Conservation (phyloP, 2,888 invertebrate species). For the Galerucella nymphaeae region DNA sequence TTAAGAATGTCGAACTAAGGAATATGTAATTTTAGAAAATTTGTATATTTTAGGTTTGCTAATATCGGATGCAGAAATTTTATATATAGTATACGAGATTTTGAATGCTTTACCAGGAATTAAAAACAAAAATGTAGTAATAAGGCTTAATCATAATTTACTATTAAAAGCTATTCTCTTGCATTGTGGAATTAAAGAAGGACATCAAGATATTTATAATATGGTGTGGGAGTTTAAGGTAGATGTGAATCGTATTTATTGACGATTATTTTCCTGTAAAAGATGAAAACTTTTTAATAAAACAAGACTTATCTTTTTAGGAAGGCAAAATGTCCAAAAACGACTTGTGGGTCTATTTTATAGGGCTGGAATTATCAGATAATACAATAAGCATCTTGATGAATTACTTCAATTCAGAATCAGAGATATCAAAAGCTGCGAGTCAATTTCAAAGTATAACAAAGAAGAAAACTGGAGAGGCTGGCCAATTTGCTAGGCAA, state of each 20-base stretch:
- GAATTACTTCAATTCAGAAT: slow-evolving; percentile 76
- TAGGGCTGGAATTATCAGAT: slow-evolving; percentile 75
- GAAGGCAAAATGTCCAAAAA: slow-evolving; percentile 74
- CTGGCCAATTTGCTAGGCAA: slow-evolving; percentile 73
- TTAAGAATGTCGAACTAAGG: too few relatives aligned
- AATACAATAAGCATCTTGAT: slow-evolving; percentile 73
- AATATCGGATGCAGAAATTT: slow-evolving; percentile 86
- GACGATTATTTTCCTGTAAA: background rate
- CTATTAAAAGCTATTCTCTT: slow-evolving; percentile 80
- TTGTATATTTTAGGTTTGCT: slow-evolving; percentile 69
- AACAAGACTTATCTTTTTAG: slow-evolving; percentile 59
- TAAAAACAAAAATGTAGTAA: slow-evolving; percentile 73
- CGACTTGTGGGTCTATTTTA: slow-evolving; percentile 77
- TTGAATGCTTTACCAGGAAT: slow-evolving; percentile 75
- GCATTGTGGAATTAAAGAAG: slow-evolving; percentile 82
- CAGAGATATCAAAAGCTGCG: slow-evolving; percentile 70
- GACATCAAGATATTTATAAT: slow-evolving; percentile 69
- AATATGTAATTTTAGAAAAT: background rate
- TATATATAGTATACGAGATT: slow-evolving; percentile 82
- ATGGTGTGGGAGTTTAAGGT: slow-evolving; percentile 66
- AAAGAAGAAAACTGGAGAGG: slow-evolving; percentile 74
- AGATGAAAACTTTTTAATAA: slow-evolving; percentile 3
- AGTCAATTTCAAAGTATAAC: slow-evolving; percentile 74
- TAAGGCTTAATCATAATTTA: slow-evolving; percentile 84
- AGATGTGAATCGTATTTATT: slow-evolving; percentile 16